A percentile compares a stretch with the other conserved stretches of the same genome.
phyloP scores from a whole-genome alignment of 2,888 invertebrate genomes.

The Heliconius erato region DNA sequence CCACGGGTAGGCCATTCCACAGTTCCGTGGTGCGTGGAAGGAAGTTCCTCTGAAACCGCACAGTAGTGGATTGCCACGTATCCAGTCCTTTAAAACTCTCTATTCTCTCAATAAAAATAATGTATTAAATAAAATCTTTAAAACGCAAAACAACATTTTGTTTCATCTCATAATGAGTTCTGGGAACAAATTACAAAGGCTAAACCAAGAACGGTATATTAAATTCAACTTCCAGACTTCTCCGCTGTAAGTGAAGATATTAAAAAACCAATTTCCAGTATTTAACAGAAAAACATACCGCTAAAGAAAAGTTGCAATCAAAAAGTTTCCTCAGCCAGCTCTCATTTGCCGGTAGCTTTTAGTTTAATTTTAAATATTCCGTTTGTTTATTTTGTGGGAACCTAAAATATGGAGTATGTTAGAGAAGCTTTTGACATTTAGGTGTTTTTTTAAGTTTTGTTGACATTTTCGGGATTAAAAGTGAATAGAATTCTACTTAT shows the following conservation, averaged over 20 bases:
- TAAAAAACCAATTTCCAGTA: conserved; percentile 32
- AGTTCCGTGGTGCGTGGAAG: too few species aligned
- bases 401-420: conserved; percentile 18
- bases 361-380: conserved; percentile 25
- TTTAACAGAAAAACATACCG: conserved; percentile 32
- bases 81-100: too few species aligned
- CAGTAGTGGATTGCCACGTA: too few species aligned
- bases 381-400: conserved; percentile 26
- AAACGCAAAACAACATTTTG: not conserved
- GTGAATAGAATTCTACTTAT: not conserved
- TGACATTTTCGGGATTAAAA: not conserved
- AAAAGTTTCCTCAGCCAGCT: conserved; percentile 23
- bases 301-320: conserved; percentile 22
- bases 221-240: conserved; percentile 15
- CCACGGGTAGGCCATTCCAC: too few species aligned
- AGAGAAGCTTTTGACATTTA: not conserved
- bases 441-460: not conserved
- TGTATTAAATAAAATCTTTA: not conserved
- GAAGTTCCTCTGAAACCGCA: too few species aligned
- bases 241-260: conserved; percentile 28
- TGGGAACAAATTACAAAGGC: conserved; percentile 21
- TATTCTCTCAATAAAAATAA: too few species aligned
- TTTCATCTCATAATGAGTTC: conserved; percentile 1
- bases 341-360: conserved; percentile 29
- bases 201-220: conserved; percentile 9